Conservation (phyloP, 2,888 invertebrate species). For the Orthosia gracilis region DNA sequence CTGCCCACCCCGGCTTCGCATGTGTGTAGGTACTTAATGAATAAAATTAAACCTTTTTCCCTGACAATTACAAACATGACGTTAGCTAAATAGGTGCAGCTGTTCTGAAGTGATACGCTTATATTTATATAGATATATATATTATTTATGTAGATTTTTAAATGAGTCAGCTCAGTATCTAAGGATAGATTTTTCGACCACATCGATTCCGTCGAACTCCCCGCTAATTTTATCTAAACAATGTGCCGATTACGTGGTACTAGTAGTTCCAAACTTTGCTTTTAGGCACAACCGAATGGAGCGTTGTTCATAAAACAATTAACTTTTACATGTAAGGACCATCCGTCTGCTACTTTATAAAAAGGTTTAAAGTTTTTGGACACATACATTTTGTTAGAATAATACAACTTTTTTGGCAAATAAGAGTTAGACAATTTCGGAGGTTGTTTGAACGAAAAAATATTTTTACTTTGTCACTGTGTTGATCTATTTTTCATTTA, state of each 20-base stretch:
- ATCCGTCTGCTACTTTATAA: slow-evolving; percentile 16
- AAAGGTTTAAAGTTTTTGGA: slow-evolving; percentile 28
- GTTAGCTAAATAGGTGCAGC: too few relatives aligned
- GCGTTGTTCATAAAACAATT: slow-evolving; percentile 45
- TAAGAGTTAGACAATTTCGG: slow-evolving; percentile 34
- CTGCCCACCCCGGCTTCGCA: too few relatives aligned
- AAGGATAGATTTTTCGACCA: slow-evolving; percentile 9
- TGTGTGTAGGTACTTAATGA: too few relatives aligned
- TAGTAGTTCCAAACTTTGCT: slow-evolving; percentile 54
- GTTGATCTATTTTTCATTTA: slow-evolving; percentile 37
- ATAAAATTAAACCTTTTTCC: too few relatives aligned
- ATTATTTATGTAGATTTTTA: neutral
- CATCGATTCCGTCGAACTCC: slow-evolving; percentile 31
- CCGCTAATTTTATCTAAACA: slow-evolving; percentile 53
- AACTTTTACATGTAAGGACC: slow-evolving; percentile 30
- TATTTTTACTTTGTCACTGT: slow-evolving; percentile 26
- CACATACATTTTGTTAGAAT: slow-evolving; percentile 26
- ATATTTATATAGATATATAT: too few relatives aligned
- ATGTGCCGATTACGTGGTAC: slow-evolving; percentile 31
- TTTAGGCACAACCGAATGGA: slow-evolving; percentile 43
- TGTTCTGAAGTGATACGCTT: too few relatives aligned
- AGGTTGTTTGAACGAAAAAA: slow-evolving; percentile 18
- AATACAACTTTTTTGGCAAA: slow-evolving; percentile 39
- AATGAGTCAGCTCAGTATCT: slow-evolving; percentile 1
- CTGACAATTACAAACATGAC: too few relatives aligned